Base-by-base conservation (phyloP, 2,888 invertebrate genomes). In the Pardosa pseudoannulata region DNA sequence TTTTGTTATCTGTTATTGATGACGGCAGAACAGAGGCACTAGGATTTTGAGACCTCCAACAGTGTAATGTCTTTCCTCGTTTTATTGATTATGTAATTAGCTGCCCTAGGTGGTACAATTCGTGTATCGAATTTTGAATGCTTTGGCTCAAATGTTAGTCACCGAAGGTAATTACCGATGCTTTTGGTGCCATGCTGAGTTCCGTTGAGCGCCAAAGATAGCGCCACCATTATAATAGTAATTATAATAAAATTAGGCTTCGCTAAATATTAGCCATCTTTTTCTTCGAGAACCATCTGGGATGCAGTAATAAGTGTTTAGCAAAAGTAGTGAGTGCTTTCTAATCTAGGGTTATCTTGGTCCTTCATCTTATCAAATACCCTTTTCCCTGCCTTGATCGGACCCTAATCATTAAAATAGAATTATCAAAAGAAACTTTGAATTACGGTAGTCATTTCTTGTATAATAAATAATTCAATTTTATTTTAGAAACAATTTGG, bases 11-110 rank as follows among this genome's bases (percentile, higher is more conserved):
- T 83, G 68, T 83, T 83, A 83, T 83, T 78, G 78, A 83, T 83
- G 83, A 65, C 19, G 62, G 78, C 65, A 83, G 78, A 62, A 76
- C 41, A 41, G 75, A 68, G 32, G 70, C 75, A 62, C 71, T 71
- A 50, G 83, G 76, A 83, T 83, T 83, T 76, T 76, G 83, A 73
- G 83, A 83, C 83, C 83, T 72, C 83, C 83, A 83, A 83, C 78
- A 83, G 83, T 78, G 73, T 83, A 83, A 83, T 83, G 83, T 83
- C 83, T 83, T 83, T 83, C 72, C 83, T 83, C 78, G 62, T 83
- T 83, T 73, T 83, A 83, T 83, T 78, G 83, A 83, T 83, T 83
- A 83, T 78, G 83, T 78, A 83, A 83, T 83, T 83, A 83, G 83
- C 78, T 78, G 72, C 78, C 71, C 62, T 83, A 83, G 78, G 83